Evolutionary conservation across 92 coral and sea anemone genomes (phyloP).

Genomic region (Paragorgia papillata): DNA sequence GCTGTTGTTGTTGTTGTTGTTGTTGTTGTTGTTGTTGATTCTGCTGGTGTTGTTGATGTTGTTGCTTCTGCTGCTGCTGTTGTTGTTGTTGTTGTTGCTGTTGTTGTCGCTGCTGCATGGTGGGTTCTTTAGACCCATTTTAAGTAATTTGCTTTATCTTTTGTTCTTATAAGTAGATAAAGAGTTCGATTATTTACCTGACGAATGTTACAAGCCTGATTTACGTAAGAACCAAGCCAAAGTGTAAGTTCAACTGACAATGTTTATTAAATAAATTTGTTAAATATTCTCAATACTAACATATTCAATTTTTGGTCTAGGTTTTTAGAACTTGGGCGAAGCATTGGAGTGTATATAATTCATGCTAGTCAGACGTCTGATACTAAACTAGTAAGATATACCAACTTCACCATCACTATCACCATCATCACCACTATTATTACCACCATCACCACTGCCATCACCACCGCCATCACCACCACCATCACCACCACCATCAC

Average conservation of each 20-base stretch:
- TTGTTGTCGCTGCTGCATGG: background rate
- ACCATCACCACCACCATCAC: no score
- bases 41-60: no score
- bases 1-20: no score
- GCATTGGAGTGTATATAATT: conserved; percentile 71
- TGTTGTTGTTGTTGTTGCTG: no score
- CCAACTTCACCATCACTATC: no score
- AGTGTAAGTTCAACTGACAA: background rate
- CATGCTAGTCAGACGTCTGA: conserved; percentile 74
- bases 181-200: conserved; percentile 19
- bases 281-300: background rate
- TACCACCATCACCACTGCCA: no score
- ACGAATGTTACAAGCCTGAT: conserved; percentile 5
- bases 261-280: no score
- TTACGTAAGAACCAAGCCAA: conserved; percentile 18
- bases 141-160: background rate
- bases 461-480: no score
- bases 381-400: conserved; percentile 65
- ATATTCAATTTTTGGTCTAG: conserved; percentile 52
- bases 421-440: no score
- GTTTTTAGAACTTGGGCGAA: conserved; percentile 57
- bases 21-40: no score
- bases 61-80: no score
- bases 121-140: background rate
- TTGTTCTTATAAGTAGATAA: background rate